These are phyloP conservation scores for Bombus impatiens DNA, from an alignment of 1,140 invertebrate genomes.

Conservation along the genomic window DNA sequence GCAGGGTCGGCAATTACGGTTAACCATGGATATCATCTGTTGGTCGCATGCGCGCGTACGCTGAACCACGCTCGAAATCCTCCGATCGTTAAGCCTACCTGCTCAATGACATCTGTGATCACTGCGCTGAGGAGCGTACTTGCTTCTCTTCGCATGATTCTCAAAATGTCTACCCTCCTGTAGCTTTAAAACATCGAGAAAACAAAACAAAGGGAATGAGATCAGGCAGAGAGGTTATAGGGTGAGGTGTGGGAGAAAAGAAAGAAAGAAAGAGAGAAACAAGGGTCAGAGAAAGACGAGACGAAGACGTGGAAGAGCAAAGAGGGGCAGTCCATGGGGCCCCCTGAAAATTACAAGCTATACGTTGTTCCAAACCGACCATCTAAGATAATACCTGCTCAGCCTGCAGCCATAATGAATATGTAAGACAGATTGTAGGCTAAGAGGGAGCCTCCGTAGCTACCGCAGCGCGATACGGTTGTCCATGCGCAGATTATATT, in stretches of 20 bases:
- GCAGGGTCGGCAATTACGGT: slow-evolving; percentile 58
- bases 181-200: not conserved
- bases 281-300: not conserved
- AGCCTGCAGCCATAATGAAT: slow-evolving; percentile 83
- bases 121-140: not conserved
- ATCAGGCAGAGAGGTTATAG: slow-evolving; percentile 7
- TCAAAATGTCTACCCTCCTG: no score
- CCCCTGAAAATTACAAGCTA: slow-evolving; percentile 82
- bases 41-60: slow-evolving; percentile 54
- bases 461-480: slow-evolving; percentile 80
- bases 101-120: slow-evolving; percentile 39
- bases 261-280: slow-evolving; percentile 9
- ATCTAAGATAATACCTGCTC: slow-evolving; percentile 82
- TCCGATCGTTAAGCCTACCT: slow-evolving; percentile 56
- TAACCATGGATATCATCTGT: slow-evolving; percentile 66
- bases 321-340: slow-evolving; percentile 65
- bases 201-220: not conserved
- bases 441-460: slow-evolving; percentile 81
- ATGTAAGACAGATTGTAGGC: slow-evolving; percentile 83
- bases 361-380: slow-evolving; percentile 81
- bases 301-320: slow-evolving; percentile 39
- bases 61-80: slow-evolving; percentile 53
- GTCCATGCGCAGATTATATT: slow-evolving; percentile 76
- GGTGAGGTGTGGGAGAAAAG: slow-evolving; percentile 37
- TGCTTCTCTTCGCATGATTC: no score